phyloP scores from a whole-genome alignment of 2,888 invertebrate genomes.

The Aphrophora alni region DNA sequence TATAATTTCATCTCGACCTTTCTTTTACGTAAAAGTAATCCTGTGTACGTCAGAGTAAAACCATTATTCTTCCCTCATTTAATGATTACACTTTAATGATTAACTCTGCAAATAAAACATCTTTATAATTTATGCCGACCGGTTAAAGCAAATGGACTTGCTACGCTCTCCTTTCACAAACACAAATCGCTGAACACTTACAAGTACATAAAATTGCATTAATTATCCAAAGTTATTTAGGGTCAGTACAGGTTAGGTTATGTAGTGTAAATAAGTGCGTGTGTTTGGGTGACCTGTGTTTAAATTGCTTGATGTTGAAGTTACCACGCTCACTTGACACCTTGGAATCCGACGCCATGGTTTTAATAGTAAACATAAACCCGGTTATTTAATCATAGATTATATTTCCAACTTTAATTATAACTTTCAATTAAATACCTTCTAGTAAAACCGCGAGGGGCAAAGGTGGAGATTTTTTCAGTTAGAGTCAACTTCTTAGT shows the following conservation, averaged over 20 bases:
- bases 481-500: too few relatives aligned
- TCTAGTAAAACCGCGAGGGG: not conserved
- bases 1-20: not conserved
- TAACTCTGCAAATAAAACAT: not conserved
- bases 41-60: too few relatives aligned
- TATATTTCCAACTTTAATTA: not conserved
- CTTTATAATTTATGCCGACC: not conserved
- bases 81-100: not conserved
- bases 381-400: not conserved
- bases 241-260: not conserved
- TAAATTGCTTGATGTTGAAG: too few relatives aligned
- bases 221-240: not conserved
- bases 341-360: too few relatives aligned
- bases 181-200: too few relatives aligned
- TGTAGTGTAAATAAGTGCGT: too few relatives aligned
- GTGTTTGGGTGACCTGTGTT: too few relatives aligned
- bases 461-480: too few relatives aligned
- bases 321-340: too few relatives aligned
- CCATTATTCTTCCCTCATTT: too few relatives aligned
- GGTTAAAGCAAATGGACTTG: not conserved
- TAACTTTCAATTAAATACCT: not conserved
- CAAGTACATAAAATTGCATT: not conserved
- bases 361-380: not conserved
- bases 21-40: not conserved
- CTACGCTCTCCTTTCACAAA: not conserved